Evolutionary conservation across 2,888 invertebrate genomes (phyloP), one percentile per base, ranked within the genome.

Genomic region (Cetonia aurata): DNA sequence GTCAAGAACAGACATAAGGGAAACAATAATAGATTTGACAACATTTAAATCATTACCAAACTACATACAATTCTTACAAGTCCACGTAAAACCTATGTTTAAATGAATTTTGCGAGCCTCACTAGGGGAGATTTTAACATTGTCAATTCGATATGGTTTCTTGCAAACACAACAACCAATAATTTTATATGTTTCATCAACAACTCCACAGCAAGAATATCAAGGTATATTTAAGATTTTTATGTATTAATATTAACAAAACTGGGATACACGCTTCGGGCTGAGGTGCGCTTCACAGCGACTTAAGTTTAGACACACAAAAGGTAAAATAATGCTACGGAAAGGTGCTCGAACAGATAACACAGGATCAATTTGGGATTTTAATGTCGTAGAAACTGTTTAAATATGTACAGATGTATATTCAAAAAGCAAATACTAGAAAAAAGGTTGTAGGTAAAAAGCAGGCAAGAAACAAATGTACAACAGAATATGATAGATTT

Each of bases 61-160:
- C 15, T 48, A 13, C 48, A n/a, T n/a, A 48, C 48, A 48, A 48
- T 48, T 48, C 15, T 48, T 48, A 48, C 48, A 48, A 15, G 48
- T 48, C 48, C 48, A 48, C 13, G 48, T n/a, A 48, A 48, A 15
- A 13, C 48, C 48, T n/a, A 13, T 48, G n/a, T 48, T 48, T 48
- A 48, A 48, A n/a, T 48, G 48, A 48, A 48, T 48, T 48, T 15
- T 48, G n/a, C 48, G 48, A 48, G 48, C n/a, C n/a, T 48, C 48
- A 48, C 13, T 13, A 15, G 48, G n/a, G 6, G 48, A 15, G 48
- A 48, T n/a, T n/a, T n/a, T 48, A 13, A 48, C 48, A 48, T 13
- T n/a, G 13, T 48, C 48, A 15, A 13, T 48, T 15, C 15, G 10
- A 48, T 15, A 48, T n/a, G n/a, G n/a, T 48, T 48, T 48, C n/a